A percentile compares a stretch with the other conserved stretches of the same genome.
These are phyloP conservation scores for Phalacrocorax brasilianus DNA, from an alignment of 2,113 vertebrate genomes.

Conservation along the genomic window DNA sequence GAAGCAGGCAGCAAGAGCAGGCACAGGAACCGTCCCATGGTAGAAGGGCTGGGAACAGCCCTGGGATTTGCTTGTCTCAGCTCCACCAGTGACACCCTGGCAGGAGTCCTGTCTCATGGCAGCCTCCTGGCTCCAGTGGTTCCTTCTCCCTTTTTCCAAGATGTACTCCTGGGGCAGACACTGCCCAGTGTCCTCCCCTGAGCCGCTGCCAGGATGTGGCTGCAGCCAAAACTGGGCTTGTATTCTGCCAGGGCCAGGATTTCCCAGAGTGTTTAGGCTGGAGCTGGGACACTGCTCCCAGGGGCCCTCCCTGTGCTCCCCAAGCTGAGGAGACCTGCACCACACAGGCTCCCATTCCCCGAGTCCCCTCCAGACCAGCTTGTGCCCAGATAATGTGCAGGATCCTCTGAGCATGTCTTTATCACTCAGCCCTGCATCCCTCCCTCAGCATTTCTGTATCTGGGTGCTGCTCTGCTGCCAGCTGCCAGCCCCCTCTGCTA, in stretches of 20 bases:
- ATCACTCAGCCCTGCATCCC: neutral
- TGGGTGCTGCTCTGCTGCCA: neutral
- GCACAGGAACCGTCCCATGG: neutral
- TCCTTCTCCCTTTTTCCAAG: neutral
- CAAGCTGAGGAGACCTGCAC: accelerated
- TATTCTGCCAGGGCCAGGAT: neutral
- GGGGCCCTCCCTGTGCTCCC: neutral
- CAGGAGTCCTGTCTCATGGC: neutral
- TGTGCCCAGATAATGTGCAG: too few relatives aligned
- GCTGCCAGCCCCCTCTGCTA: neutral
- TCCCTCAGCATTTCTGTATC: neutral
- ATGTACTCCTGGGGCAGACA: neutral
- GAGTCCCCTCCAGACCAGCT: neutral
- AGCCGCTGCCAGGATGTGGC: neutral
- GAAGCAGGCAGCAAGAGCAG: neutral
- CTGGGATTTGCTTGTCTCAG: neutral
- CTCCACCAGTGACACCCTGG: neutral
- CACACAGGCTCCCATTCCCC: accelerated
- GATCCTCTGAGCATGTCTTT: neutral
- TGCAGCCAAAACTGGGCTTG: neutral
- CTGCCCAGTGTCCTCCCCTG: neutral
- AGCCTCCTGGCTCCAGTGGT: neutral
- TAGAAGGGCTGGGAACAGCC: neutral
- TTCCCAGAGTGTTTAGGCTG: neutral
- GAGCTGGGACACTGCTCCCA: neutral